Conservation (phyloP, 92 coral and sea anemone genomes). For the Diadumene lineata region DNA sequence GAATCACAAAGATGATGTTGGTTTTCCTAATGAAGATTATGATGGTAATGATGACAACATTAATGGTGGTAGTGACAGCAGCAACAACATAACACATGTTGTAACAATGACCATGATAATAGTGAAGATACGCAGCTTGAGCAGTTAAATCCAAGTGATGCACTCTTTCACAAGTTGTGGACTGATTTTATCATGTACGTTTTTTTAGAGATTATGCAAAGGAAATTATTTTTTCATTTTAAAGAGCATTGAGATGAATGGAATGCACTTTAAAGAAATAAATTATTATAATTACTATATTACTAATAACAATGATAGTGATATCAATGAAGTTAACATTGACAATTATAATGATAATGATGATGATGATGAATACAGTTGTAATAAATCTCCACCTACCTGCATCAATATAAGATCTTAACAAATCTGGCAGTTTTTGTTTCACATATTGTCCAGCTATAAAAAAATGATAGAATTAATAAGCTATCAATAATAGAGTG, state of each 20-base stretch:
- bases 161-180: too few relatives aligned
- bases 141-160: too few relatives aligned
- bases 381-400: conserved; percentile 32
- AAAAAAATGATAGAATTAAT: not conserved
- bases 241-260: too few relatives aligned
- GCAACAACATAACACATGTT: too few relatives aligned
- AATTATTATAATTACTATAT: too few relatives aligned
- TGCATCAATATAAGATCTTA: conserved; percentile 93
- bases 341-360: not conserved
- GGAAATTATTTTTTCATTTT: too few relatives aligned
- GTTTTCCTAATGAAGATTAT: not conserved
- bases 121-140: too few relatives aligned
- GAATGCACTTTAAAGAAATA: too few relatives aligned
- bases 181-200: too few relatives aligned
- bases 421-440: conserved; percentile 92
- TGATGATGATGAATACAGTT: not conserved
- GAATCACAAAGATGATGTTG: not conserved
- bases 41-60: not conserved
- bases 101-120: too few relatives aligned
- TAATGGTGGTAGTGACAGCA: not conserved
- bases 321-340: not conserved
- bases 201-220: too few relatives aligned
- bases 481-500: not conserved
- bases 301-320: too few relatives aligned
- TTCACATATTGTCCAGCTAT: conserved; percentile 95